Base-by-base conservation (phyloP, 2,113 vertebrate species). In the Alosa alosa region DNA sequence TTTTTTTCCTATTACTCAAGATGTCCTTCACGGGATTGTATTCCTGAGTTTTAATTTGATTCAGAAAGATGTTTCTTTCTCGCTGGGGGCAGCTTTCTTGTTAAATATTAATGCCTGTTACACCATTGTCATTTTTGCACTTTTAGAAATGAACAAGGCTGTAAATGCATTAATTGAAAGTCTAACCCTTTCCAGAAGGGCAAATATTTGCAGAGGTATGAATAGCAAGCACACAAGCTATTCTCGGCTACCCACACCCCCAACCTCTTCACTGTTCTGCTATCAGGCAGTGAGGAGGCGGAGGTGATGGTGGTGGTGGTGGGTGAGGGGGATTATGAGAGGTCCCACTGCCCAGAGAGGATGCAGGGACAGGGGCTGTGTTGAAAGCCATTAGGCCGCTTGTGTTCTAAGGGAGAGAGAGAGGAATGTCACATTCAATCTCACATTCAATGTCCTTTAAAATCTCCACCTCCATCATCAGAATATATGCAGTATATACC, bases 141-240 rank as follows among this genome's bases (percentile, higher is more conserved):
- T 84, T 84, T 81, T 39, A 81, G 81, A 85, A 84, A 89, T 81
- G 31, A 52, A 83, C 81, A 82, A 57, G 83, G 9, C 83, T 57
- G 81, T 88, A 81, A 87, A 88, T 72, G 60, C 57, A 85, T 88
- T 90, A 39, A 86, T 87, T 87, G 84, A 86, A 87, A 83, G 75
- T 84, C 83, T 87, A 81, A 72, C 75, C 47, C 81, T 81, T 75
- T 72, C 64, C 81, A 82, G 75, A 86, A 88, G 84, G 17, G 81
- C 82, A 87, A 82, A 88, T 90, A 88, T 86, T 84, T 89, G 57
- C 64, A 17, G 83, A 52, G 41, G 84, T 36, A 68, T 46, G 75
- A 85, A 31, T 18, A 83, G 86, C 60, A 87, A 83, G 83, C 86
- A 85, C 81, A 78, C 83, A 86, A 83, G 82, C 85, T 81, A 84